phyloP scores from a whole-genome alignment of 2,113 vertebrate species.

The Chloropsis cyanopogon region DNA sequence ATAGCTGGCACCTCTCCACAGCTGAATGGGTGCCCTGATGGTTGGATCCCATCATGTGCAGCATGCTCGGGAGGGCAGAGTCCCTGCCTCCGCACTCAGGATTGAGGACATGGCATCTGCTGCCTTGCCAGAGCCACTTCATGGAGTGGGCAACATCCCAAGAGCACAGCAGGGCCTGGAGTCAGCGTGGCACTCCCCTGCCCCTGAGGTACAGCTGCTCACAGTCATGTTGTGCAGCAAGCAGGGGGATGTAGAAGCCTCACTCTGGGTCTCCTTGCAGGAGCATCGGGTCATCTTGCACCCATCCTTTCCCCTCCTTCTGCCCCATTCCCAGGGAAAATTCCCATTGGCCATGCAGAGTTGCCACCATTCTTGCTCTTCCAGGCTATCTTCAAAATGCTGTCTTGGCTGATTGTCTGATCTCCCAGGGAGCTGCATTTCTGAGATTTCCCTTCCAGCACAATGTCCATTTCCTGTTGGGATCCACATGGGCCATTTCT shows the following conservation, averaged over 20 bases:
- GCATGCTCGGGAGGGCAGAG: fast-evolving
- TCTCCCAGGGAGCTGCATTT: neutral
- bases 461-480: neutral
- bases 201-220: neutral
- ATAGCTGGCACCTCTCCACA: neutral
- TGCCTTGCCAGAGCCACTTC: neutral
- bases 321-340: neutral
- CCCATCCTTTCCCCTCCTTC: neutral
- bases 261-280: neutral
- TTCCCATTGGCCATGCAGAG: neutral
- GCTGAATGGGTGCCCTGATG: neutral
- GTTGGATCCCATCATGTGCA: fast-evolving
- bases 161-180: neutral
- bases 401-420: neutral
- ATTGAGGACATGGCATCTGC: neutral
- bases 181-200: fast-evolving
- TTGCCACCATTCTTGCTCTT: neutral
- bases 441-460: neutral
- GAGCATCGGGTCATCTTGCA: neutral
- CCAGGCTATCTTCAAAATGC: neutral
- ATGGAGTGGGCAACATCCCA: neutral
- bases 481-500: neutral
- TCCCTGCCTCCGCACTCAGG: fast-evolving
- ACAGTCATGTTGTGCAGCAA: neutral
- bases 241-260: neutral